phyloP scores from a whole-genome alignment of 2,113 vertebrate species.

The Pachyramphus minor region DNA sequence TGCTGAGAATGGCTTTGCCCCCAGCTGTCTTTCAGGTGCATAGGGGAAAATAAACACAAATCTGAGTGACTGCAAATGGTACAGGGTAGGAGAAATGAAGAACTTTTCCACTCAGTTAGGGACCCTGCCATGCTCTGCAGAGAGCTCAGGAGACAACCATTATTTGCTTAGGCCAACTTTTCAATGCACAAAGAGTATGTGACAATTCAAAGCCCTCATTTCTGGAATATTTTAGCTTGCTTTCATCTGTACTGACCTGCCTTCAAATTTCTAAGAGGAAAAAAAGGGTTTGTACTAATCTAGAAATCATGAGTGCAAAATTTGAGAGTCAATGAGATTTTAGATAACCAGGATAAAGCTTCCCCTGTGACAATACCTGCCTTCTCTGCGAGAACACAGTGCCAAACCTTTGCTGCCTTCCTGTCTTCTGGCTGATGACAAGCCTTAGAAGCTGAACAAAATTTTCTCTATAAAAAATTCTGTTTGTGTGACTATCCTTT shows the following conservation, averaged over 20 bases:
- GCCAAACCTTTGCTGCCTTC: background rate
- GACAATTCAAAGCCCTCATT: background rate
- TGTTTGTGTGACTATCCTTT: background rate
- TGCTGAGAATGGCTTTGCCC: background rate
- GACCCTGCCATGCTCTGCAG: background rate
- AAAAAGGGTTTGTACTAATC: background rate
- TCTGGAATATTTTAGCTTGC: background rate
- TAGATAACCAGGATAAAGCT: background rate
- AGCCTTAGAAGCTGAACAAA: background rate
- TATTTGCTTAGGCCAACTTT: background rate
- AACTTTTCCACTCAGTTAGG: background rate
- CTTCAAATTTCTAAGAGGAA: background rate
- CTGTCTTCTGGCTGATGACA: background rate
- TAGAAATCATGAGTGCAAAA: background rate
- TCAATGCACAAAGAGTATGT: accelerated
- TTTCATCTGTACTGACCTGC: background rate
- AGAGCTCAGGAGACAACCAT: background rate
- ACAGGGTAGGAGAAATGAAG: background rate
- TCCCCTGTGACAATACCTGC: background rate
- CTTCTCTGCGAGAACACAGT: background rate
- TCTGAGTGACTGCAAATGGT: background rate
- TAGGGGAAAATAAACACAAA: background rate
- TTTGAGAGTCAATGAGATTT: background rate
- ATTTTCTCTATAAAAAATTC: background rate
- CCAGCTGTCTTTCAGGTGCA: background rate